phyloP scores from a whole-genome alignment of 2,888 invertebrate species.

The Dusona sp. region DNA sequence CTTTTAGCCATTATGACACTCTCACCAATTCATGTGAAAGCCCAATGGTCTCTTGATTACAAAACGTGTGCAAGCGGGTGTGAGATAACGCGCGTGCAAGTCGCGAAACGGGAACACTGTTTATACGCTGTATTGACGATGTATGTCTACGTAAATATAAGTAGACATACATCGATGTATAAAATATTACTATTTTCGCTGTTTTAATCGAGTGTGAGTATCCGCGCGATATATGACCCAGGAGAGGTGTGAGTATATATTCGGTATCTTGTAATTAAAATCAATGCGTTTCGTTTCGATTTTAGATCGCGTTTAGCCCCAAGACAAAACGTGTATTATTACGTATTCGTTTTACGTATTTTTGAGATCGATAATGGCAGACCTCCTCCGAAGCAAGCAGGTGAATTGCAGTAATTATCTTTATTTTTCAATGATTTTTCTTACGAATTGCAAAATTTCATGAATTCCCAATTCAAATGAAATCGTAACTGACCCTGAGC shows the following conservation, averaged over 20 bases:
- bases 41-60: slow-evolving; percentile 54
- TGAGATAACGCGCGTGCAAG: slow-evolving; percentile 59
- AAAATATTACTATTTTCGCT: background rate
- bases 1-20: slow-evolving; percentile 17
- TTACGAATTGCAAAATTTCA: background rate
- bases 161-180: background rate
- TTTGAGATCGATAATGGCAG: background rate
- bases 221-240: slow-evolving; percentile 43
- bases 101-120: slow-evolving; percentile 62
- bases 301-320: background rate
- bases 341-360: background rate
- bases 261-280: slow-evolving; percentile 45
- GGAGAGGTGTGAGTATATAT: background rate
- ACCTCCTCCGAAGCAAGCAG: background rate
- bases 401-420: background rate
- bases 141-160: background rate
- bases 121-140: background rate
- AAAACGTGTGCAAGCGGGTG: slow-evolving; percentile 32
- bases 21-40: slow-evolving; percentile 68
- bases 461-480: background rate
- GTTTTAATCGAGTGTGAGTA: background rate
- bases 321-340: slow-evolving; percentile 8
- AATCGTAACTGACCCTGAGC: slow-evolving; percentile 18
- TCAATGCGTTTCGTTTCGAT: slow-evolving; percentile 42
- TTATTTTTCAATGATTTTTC: background rate